Conservation (phyloP, 2,113 vertebrate genomes). For the Microtus montanus region DNA sequence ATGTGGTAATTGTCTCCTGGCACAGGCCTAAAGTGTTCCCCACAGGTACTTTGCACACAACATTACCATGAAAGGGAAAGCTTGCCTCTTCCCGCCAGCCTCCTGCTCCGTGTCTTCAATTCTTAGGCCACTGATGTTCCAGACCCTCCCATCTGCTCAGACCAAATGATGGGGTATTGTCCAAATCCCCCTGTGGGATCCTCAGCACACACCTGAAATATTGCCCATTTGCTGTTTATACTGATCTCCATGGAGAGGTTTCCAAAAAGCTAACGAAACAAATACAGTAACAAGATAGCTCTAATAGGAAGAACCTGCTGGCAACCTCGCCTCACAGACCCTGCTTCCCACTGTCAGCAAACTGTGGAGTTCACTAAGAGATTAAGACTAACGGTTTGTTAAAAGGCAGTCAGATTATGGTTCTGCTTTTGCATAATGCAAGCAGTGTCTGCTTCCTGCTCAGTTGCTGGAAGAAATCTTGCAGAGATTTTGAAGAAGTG, state of each 20-base stretch:
- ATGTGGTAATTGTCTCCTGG: conserved; percentile 13
- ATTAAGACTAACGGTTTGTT: conserved; percentile 47
- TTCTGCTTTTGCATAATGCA: neutral
- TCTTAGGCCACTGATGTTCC: conserved; percentile 40
- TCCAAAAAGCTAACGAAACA: conserved; percentile 45
- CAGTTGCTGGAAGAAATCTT: conserved; percentile 8
- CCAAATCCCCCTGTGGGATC: conserved; percentile 9
- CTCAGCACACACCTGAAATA: conserved; percentile 40
- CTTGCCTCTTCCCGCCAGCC: neutral
- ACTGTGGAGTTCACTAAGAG: neutral
- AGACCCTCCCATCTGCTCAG: conserved; percentile 28
- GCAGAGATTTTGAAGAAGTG: neutral
- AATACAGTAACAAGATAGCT: conserved; percentile 31
- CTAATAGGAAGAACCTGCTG: neutral
- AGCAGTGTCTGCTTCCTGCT: neutral
- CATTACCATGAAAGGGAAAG: neutral
- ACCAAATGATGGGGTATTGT: neutral
- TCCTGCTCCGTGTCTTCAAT: conserved; percentile 28
- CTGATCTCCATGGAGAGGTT: conserved; percentile 8
- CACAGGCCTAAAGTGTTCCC: neutral
- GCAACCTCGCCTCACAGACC: neutral
- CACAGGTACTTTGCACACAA: neutral
- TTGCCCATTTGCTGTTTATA: conserved; percentile 34
- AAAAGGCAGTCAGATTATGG: neutral
- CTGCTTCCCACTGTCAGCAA: conserved; percentile 38